Evolutionary conservation across 2,888 invertebrate genomes (phyloP), one percentile per base, ranked within the genome.

Genomic region (Parnassius orleans): DNA sequence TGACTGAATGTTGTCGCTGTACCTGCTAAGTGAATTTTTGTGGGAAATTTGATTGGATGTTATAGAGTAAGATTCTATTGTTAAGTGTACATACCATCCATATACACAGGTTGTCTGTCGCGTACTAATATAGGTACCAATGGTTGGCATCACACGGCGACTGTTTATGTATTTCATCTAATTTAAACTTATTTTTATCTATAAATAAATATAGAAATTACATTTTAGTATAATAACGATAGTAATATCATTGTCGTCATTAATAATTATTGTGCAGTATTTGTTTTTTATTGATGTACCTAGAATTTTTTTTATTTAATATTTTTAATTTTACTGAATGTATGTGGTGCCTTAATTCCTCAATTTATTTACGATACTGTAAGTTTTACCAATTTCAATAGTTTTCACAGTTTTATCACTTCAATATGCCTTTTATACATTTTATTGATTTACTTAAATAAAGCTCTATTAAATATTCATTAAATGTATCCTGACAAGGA

Each of bases 331-430:
- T 78, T 77, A 79, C 72, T 80, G 79, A 78, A 76, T 85, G 81
- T 84, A 84, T 83, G 83, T 89, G 90, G 90, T 90, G 90, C 91
- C 86, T 86, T 86, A 83, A 81, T 88, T 85, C 83, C 75, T 79
- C 77, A 72, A 76, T 78, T 80, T 65, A 66, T 64, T 69, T 69
- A 65, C 65, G 60, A 68, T 63, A 64, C 58, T 61, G 57, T 61
- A 65, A 65, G 57, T 67, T 64, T 60, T 65, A 58, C 64, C 60
- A 52, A 59, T 58, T 61, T 56, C 46, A 65, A 59, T 63, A 52
- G 9, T 48, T 50, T 66, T 61, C 68, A 64, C 57, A 57, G 63
- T 63, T 63, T 59, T 57, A 59, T 48, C 11, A 19, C 52, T 52
- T 50, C 44, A 14, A 51, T 44, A 9, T 14, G 10, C 10, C n/a